Conservation (phyloP, 2,797 vertebrate species). For the Peromyscus attwateri region DNA sequence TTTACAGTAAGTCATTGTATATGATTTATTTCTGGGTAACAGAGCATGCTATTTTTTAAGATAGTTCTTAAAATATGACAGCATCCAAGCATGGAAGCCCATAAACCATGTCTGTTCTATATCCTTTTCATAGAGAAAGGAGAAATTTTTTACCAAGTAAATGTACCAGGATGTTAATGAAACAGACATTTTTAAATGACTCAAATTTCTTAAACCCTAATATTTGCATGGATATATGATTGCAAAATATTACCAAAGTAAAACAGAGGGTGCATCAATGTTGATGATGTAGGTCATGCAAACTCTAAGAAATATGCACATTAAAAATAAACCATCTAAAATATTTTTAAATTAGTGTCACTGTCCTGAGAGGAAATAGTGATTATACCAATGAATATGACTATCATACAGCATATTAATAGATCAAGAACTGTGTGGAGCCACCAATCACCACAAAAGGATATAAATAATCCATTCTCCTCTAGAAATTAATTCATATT, state of each 20-base stretch:
- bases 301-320: neutral
- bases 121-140: neutral
- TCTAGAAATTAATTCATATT: neutral
- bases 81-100: neutral
- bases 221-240: neutral
- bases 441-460: neutral
- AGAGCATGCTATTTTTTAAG: constrained; percentile 59
- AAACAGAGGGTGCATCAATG: neutral
- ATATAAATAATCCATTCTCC: neutral
- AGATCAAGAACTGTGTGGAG: neutral
- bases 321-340: constrained; percentile 2
- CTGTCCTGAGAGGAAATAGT: neutral
- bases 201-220: neutral
- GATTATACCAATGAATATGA: neutral
- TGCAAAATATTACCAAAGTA: constrained; percentile 25
- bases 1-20: neutral
- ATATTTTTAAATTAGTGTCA: neutral
- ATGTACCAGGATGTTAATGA: neutral
- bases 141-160: neutral
- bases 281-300: neutral
- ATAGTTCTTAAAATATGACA: neutral
- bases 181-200: neutral
- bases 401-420: neutral
- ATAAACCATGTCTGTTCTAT: neutral
- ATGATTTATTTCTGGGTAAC: constrained; percentile 65